Evolutionary conservation across 2,113 vertebrate species (phyloP).

Genomic region (Periophthalmus modestus): DNA sequence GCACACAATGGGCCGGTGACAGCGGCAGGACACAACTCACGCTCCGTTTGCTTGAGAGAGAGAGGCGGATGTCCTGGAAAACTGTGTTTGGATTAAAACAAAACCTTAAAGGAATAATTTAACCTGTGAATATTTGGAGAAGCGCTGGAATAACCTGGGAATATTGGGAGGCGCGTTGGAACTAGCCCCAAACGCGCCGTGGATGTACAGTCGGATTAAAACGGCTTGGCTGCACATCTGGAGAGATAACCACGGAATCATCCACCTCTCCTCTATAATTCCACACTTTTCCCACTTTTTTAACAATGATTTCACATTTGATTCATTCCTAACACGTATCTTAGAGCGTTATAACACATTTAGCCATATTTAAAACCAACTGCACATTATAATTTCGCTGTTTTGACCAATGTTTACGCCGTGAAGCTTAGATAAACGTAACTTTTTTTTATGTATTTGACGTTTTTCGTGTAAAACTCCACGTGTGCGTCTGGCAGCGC

Average conservation of each 20-base stretch:
- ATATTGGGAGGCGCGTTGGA: background rate
- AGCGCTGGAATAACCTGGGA: background rate
- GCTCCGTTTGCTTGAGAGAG: background rate
- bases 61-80: background rate
- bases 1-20: conserved; percentile 63
- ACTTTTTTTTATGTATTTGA: background rate
- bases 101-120: background rate
- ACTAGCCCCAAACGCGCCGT: background rate
- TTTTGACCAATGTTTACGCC: no score
- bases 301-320: background rate
- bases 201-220: background rate
- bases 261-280: background rate
- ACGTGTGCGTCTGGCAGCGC: background rate
- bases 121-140: background rate
- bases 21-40: conserved; percentile 8
- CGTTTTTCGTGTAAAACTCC: background rate
- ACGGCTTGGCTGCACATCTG: background rate
- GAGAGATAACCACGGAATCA: background rate
- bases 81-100: background rate
- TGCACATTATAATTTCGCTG: background rate
- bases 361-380: background rate
- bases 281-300: background rate
- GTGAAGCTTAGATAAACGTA: background rate
- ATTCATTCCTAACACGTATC: background rate
- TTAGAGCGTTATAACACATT: background rate